Evolutionary conservation across 2,888 invertebrate genomes (phyloP), one percentile per base, ranked within the genome.

Genomic region (Cylloceria caligata): DNA sequence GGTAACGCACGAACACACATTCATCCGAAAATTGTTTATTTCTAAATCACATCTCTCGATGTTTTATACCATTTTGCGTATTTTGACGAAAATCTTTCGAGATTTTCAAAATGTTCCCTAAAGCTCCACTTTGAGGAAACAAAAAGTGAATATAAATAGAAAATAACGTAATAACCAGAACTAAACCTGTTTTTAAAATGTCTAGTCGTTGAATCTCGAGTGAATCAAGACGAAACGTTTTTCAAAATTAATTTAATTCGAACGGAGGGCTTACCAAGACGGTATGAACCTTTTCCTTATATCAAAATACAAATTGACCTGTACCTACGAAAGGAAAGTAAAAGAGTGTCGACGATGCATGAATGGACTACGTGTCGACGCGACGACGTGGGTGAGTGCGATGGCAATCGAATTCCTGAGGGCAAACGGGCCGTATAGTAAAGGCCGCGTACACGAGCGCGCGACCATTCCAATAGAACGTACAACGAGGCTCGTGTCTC

Each of bases 381-480:
- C 60, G 49, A 52, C 62, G 11, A 49, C 52, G 42, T 42, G 24
- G 19, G n/a, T 47, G 52, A 62, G 45, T 67, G 27, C 39, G 73
- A 60, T 49, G 60, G 74, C 74, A 74, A 78, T 81, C 78, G 79
- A 79, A 82, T 79, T 79, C 75, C 82, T 52, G 21, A 72, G 24
- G 65, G 65, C 75, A 75, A 75, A 71, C 42, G 52, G 49, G 64
- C 49, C 19, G 30, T 71, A 71, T 75, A 60, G 75, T 49, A 79
- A 82, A 82, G 71, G 77, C 78, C 78, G 65, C 36, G 52, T n/a
- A 19, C 24, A n/a, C 45, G 67, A 68, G 16, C n/a, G 9, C 34
- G 16, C 72, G 55, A 45, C 21, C 39, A 39, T 34, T 47, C 52
- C 57, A 21, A 55, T 49, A 13, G 69, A 16, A 39, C 19, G 60